These are phyloP conservation scores for Schlechtendalia chinensis DNA, from an alignment of 1,140 invertebrate genomes.

Conservation along the genomic window DNA sequence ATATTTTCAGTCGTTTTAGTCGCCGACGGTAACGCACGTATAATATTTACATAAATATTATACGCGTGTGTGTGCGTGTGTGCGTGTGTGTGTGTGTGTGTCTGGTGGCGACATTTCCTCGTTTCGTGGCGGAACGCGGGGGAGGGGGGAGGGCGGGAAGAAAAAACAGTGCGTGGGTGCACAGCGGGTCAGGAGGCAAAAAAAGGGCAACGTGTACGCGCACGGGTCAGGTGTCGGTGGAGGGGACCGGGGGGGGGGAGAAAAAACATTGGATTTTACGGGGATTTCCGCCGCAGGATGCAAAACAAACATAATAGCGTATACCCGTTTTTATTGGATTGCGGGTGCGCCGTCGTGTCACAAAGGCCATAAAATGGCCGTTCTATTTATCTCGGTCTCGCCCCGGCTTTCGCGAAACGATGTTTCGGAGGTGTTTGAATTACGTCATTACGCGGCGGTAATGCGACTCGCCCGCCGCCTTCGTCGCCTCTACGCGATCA, in stretches of 20 bases:
- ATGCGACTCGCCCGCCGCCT: not conserved
- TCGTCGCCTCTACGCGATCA: not conserved
- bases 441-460: slow-evolving; percentile 38
- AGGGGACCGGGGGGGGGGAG: not conserved
- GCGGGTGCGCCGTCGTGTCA: slow-evolving; percentile 32
- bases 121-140: too few relatives aligned
- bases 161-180: too few relatives aligned
- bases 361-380: slow-evolving; percentile 45
- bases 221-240: too few relatives aligned
- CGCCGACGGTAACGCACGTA: too few relatives aligned
- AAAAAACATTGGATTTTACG: slow-evolving; percentile 46
- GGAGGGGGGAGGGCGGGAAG: too few relatives aligned
- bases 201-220: not conserved
- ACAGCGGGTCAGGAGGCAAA: too few relatives aligned
- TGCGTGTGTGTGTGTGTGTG: too few relatives aligned
- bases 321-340: slow-evolving; percentile 44
- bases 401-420: slow-evolving; percentile 21
- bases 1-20: too few relatives aligned
- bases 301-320: slow-evolving; percentile 47
- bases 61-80: too few relatives aligned
- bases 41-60: too few relatives aligned
- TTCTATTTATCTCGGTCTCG: slow-evolving; percentile 40
- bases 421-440: slow-evolving; percentile 44
- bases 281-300: slow-evolving; percentile 33
- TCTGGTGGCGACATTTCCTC: too few relatives aligned